A percentile compares a stretch with the other conserved stretches of the same genome.
Conservation (phyloP, 1,140 invertebrate genomes). For the Zaprionus capensis region DNA sequence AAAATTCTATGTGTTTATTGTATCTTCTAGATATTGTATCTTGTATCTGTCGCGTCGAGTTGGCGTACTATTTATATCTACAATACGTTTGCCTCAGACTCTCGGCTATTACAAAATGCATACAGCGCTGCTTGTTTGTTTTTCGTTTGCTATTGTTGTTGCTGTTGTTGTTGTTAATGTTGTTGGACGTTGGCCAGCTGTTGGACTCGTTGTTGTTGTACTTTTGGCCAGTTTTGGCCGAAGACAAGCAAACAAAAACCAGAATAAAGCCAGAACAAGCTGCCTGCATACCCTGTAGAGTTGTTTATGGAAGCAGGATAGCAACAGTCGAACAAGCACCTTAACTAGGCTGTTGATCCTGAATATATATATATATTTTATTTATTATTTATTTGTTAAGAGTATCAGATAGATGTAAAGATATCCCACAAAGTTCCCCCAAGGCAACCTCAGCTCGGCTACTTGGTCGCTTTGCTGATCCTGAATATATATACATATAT, state of each 20-base stretch:
- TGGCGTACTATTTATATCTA: conserved; percentile 54
- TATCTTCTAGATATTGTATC: conserved; percentile 40
- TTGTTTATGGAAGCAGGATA: not conserved
- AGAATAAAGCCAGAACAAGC: not conserved
- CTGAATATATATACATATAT: not conserved
- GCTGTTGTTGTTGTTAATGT: conserved; percentile 17
- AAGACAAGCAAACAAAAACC: not conserved
- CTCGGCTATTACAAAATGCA: conserved; percentile 57
- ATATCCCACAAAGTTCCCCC: no score
- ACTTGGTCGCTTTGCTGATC: no score
- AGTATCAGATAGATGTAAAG: no score
- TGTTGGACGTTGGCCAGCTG: conserved; percentile 47
- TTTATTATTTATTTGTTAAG: no score
- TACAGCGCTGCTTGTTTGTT: conserved; percentile 25
- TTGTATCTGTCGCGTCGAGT: conserved; percentile 37
- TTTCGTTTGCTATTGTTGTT: conserved; percentile 12
- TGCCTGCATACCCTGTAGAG: conserved; percentile 1
- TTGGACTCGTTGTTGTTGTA: conserved; percentile 21
- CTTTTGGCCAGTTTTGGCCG: conserved; percentile 39
- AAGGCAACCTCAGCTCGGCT: no score
- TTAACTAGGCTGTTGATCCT: no score
- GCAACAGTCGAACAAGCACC: no score
- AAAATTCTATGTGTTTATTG: conserved; percentile 31
- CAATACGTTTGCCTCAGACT: conserved; percentile 53
- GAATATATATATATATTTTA: no score